Base-by-base conservation (phyloP, 2,113 vertebrate genomes). In the Gallinago undulata region DNA sequence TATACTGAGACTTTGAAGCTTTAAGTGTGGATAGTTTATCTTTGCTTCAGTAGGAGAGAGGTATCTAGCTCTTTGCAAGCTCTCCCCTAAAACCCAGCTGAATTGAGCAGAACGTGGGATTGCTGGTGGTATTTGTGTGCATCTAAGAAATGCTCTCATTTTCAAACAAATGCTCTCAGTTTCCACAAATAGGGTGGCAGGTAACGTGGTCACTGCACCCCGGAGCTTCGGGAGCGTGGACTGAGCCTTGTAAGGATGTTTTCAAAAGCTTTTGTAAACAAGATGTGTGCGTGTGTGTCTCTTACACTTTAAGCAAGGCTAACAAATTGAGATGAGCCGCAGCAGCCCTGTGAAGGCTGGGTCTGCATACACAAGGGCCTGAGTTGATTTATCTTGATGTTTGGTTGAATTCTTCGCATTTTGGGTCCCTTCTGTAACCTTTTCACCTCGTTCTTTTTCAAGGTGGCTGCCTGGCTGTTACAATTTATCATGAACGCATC, bases 401-500 rank as follows among this genome's bases (percentile, higher is more conserved):
- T 98, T 96, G 95, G 97, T 95, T 96, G 98, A 98, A 98, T 98
- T 98, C 98, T 97, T 97, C 1, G 93, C 98, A 97, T 98, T 98
- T 98, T 97, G 97, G 98, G 96, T 98, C 97, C 94, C 94, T 96
- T 94, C 92, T 69, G 97, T 98, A 98, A 98, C 98, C 98, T 98
- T 98, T 98, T 98, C 97, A 98, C 98, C 98, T 97, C 75, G 8
- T 96, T 94, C 96, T 97, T 97, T 98, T 97, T 95, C 94, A 75
- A 98, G 98, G 98, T 98, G 98, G 96, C 97, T 97, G 98, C 85
- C 97, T 98, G 97, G 98, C 97, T 98, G 97, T 97, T 98, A 95
- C 95, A 97, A 98, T 98, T 98, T 98, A 98, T 98, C 98, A 97
- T 92, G 96, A 97, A 95, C 3, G 84, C 97, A 97, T 98, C 98